These are phyloP conservation scores for Pygmarrhopalites habei DNA, from an alignment of 1,140 invertebrate genomes.

Conservation along the genomic window DNA sequence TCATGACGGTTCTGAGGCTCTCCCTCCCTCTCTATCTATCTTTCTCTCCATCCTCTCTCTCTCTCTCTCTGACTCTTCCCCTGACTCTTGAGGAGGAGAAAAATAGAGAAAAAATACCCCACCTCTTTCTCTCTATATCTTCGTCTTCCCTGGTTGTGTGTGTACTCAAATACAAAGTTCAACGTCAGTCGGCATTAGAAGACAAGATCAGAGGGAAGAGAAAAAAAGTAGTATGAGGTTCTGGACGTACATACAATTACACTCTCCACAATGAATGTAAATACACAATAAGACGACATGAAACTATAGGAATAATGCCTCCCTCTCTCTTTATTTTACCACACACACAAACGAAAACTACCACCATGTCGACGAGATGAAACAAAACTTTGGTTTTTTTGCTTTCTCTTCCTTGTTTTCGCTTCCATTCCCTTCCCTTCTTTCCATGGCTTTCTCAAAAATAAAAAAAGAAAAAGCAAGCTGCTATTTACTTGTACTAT, in stretches of 20 bases:
- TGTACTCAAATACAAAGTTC: background rate
- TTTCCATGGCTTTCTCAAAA: too few relatives aligned
- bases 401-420: background rate
- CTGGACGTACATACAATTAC: background rate
- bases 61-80: background rate
- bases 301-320: background rate
- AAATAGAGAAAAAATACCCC: too few relatives aligned
- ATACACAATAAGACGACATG: background rate
- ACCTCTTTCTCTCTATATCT: too few relatives aligned
- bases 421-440: too few relatives aligned
- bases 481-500: too few relatives aligned
- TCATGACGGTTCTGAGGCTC: constrained; percentile 4
- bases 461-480: too few relatives aligned
- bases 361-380: background rate
- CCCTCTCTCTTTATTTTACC: too few relatives aligned
- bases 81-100: constrained; percentile 16
- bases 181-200: background rate
- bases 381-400: background rate
- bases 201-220: background rate
- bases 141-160: too few relatives aligned
- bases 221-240: background rate
- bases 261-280: background rate
- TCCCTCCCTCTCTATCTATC: constrained; percentile 5
- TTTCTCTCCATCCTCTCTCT: constrained; percentile 4
- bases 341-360: background rate